phyloP scores from a whole-genome alignment of 2,888 invertebrate genomes.

The Masnerella sp. region DNA sequence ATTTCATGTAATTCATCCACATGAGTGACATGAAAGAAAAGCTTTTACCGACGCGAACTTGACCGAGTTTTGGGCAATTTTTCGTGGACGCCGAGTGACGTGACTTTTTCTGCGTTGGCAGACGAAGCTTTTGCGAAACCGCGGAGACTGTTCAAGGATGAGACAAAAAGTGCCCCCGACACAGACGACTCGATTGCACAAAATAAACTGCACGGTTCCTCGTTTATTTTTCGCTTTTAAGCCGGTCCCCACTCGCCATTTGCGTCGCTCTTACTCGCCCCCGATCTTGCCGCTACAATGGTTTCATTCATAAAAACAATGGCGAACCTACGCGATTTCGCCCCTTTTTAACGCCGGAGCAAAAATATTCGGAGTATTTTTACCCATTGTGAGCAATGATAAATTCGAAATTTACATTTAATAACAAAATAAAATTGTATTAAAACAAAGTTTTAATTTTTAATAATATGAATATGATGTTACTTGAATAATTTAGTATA shows the following conservation, averaged over 20 bases:
- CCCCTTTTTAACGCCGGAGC: background rate
- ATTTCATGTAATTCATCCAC: conserved; percentile 80
- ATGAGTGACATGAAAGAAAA: conserved; percentile 76
- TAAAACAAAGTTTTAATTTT: too few relatives aligned
- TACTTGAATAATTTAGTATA: too few relatives aligned
- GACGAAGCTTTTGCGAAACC: conserved; percentile 11
- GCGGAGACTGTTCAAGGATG: conserved; percentile 33
- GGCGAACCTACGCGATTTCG: conserved; percentile 6
- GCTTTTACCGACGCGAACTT: conserved; percentile 20
- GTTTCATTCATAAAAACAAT: conserved; percentile 63
- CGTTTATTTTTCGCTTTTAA: conserved; percentile 54
- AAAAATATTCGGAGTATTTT: background rate
- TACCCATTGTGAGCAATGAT: too few relatives aligned
- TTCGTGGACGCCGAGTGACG: conserved; percentile 2
- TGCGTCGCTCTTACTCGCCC: conserved; percentile 61
- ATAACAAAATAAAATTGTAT: too few relatives aligned
- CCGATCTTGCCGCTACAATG: conserved; percentile 42
- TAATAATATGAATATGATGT: too few relatives aligned
- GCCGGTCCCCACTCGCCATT: conserved; percentile 53
- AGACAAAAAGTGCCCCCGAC: conserved; percentile 20
- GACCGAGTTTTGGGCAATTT: conserved; percentile 28
- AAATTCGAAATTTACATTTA: too few relatives aligned
- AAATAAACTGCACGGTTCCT: conserved; percentile 46
- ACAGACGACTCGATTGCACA: conserved; percentile 26
- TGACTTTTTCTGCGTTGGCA: conserved; percentile 4